These are phyloP conservation scores for Torymus texanus DNA, from an alignment of 2,888 invertebrate genomes.

Conservation along the genomic window DNA sequence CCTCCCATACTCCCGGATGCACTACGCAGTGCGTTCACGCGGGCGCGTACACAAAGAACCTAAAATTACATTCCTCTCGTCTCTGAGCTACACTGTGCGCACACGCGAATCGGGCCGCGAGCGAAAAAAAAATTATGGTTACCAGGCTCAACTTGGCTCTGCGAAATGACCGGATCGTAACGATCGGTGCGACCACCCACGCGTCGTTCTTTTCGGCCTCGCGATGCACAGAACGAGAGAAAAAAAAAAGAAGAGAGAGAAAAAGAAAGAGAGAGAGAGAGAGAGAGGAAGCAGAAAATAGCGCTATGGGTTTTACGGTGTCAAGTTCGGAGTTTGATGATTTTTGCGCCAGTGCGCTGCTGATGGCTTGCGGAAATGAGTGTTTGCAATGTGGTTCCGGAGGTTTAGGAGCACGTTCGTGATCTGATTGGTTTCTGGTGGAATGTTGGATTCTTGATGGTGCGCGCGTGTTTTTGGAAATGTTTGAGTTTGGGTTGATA, in stretches of 20 bases:
- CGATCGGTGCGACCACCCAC: slow-evolving; percentile 53
- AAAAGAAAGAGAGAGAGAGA: no score
- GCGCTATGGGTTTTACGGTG: neutral
- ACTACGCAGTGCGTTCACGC: neutral
- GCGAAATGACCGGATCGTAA: slow-evolving; percentile 48
- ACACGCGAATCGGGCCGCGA: neutral
- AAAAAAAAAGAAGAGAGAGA: no score
- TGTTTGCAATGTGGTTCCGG: no score
- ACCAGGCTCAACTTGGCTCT: slow-evolving; percentile 17
- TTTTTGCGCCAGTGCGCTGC: neutral
- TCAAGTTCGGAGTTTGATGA: neutral
- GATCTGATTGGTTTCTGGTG: no score
- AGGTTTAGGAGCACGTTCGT: no score
- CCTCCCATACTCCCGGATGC: no score
- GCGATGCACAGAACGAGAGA: no score
- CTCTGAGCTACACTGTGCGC: neutral
- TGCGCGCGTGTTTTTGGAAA: no score
- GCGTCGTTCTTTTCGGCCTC: slow-evolving; percentile 30
- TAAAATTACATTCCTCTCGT: slow-evolving; percentile 39
- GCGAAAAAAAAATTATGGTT: slow-evolving; percentile 29
- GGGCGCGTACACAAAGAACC: slow-evolving; percentile 12
- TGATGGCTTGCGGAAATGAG: slow-evolving; percentile 7
- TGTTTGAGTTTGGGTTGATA: no score
- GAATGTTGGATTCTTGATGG: no score
- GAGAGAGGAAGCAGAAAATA: no score